phyloP scores from a whole-genome alignment of 2,888 invertebrate genomes.

The Pinctada fucata region DNA sequence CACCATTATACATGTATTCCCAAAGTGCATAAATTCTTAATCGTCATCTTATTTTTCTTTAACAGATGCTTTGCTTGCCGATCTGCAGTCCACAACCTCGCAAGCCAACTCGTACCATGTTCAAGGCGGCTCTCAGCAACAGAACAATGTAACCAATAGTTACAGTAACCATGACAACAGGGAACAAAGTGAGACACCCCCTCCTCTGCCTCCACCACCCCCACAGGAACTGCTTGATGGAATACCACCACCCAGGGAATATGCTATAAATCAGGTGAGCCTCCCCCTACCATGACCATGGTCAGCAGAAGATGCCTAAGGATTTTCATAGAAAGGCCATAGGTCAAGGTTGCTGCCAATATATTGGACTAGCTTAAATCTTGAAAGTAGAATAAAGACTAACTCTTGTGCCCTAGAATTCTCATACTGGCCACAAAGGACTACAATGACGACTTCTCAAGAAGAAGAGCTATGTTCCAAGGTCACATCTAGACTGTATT shows the following conservation, averaged over 20 bases:
- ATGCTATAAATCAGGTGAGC: slow-evolving; percentile 54
- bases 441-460: too few relatives aligned
- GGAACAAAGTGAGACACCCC: slow-evolving; percentile 53
- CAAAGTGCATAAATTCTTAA: too few relatives aligned
- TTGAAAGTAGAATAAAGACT: too few relatives aligned
- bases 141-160: slow-evolving; percentile 18
- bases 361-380: too few relatives aligned
- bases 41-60: slow-evolving; percentile 21
- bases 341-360: too few relatives aligned
- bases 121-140: slow-evolving; percentile 13
- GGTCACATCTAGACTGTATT: too few relatives aligned
- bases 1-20: too few relatives aligned
- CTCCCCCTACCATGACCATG: neutral
- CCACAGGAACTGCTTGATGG: slow-evolving; percentile 68
- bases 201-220: slow-evolving; percentile 72
- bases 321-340: too few relatives aligned
- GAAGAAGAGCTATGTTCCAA: too few relatives aligned
- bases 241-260: slow-evolving; percentile 58
- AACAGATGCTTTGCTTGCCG: slow-evolving; percentile 94
- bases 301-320: neutral
- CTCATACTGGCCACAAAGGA: too few relatives aligned
- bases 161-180: slow-evolving; percentile 6
- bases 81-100: slow-evolving; percentile 93
- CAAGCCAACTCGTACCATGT: slow-evolving; percentile 77
- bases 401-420: too few relatives aligned